These are phyloP conservation scores for Nasalis larvatus DNA, from an alignment of 2,113 vertebrate species.

Conservation along the genomic window DNA sequence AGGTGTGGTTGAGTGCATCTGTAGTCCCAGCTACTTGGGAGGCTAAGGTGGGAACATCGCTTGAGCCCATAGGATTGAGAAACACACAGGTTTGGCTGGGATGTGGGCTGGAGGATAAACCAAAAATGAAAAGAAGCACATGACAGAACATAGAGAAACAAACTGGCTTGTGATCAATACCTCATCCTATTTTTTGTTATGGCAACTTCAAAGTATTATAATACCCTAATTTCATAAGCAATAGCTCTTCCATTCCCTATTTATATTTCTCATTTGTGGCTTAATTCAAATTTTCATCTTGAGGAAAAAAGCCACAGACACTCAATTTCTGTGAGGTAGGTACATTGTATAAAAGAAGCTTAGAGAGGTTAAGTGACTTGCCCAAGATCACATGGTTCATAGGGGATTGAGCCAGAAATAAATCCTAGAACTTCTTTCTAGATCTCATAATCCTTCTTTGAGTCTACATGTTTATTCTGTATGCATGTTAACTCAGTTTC, in stretches of 20 bases:
- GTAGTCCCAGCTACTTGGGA: not conserved
- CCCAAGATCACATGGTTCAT: not conserved
- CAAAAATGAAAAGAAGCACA: not conserved
- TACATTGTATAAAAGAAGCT: not conserved
- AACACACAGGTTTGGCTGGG: not conserved
- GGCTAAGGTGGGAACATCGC: not conserved
- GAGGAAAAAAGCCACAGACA: not conserved
- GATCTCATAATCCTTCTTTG: not conserved
- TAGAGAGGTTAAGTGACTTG: slow-evolving; percentile 2
- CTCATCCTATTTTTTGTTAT: not conserved
- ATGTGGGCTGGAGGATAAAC: not conserved
- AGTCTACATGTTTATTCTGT: not conserved
- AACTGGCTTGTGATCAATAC: not conserved
- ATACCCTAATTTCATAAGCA: not conserved
- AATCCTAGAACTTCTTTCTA: not conserved
- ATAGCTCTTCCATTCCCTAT: not conserved
- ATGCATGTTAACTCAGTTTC: slow-evolving; percentile 6
- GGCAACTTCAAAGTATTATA: not conserved
- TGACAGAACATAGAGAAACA: slow-evolving; percentile 4
- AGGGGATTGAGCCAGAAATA: not conserved
- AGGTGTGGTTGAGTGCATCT: not conserved
- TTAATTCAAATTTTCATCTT: slow-evolving; percentile 29
- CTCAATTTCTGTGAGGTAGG: not conserved
- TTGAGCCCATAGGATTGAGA: not conserved
- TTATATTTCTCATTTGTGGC: not conserved